These are phyloP conservation scores for Vireo griseus DNA, from an alignment of 2,797 vertebrate genomes.

Conservation along the genomic window DNA sequence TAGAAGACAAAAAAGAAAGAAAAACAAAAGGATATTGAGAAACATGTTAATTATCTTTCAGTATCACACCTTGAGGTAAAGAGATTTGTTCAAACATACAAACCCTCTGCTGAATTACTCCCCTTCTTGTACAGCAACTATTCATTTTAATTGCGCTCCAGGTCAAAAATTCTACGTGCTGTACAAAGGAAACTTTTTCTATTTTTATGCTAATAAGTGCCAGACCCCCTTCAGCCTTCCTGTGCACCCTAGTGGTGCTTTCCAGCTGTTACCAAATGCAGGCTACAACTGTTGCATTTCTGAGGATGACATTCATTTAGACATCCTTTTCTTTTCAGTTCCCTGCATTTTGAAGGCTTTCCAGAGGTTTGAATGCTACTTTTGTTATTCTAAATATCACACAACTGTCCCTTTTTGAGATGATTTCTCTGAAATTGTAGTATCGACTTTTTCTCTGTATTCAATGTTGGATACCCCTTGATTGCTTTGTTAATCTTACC, in stretches of 20 bases:
- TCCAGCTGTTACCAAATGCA: not conserved
- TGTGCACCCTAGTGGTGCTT: not conserved
- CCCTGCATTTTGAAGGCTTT: not conserved
- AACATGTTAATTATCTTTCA: not conserved
- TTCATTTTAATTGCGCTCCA: not conserved
- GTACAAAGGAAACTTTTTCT: not conserved
- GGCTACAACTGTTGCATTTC: not conserved
- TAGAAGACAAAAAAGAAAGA: not conserved
- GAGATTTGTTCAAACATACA: not conserved
- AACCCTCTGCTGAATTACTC: not conserved
- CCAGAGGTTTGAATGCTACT: not conserved
- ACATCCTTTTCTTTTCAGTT: not conserved
- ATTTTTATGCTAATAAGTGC: not conserved
- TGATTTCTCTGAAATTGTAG: not conserved
- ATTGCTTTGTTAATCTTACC: not conserved
- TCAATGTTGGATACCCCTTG: not conserved
- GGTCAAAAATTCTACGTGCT: not conserved
- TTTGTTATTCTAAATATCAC: not conserved
- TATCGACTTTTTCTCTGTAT: not conserved
- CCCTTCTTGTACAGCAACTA: not conserved
- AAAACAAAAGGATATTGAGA: not conserved
- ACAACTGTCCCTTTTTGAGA: not conserved
- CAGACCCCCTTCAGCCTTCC: not conserved
- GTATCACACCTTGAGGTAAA: not conserved
- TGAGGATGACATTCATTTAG: not conserved